Evolutionary conservation across 2,888 invertebrate genomes (phyloP), one percentile per base, ranked within the genome.

Genomic region (Slavum lentiscoides): DNA sequence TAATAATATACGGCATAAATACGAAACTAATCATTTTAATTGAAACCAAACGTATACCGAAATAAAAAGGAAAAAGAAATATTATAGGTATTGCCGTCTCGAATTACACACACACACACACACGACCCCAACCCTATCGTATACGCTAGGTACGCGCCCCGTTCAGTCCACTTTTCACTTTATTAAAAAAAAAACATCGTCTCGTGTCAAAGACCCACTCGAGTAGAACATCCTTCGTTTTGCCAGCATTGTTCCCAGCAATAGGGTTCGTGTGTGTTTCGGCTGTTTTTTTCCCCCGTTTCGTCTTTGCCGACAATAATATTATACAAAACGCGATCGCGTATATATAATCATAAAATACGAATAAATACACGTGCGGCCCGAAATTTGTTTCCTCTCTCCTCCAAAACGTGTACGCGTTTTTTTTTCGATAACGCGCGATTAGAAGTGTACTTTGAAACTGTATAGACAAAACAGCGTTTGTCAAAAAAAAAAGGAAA

Each of bases 21-120:
- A 75, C 58, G 43, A 75, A 75, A 67, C 39, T 67, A 67, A 75
- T 75, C 55, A 23, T 75, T 75, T 75, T 75, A 75, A 75, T 67
- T 59, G 75, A 75, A 67, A 13, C 9, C 67, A 49, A 59, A 75
- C 67, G 75, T 59, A 75, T 39, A 19, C 11, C 30, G 30, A 30
- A 30, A n/a, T n/a, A 30, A 30, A 30, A 4, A 30, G 17, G 2
- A 19, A 66, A 66, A 37, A 39, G 17, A 62, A 74, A 55, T n/a
- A n/a, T n/a, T n/a, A n/a, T 58, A 39, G 43, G 75, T 30, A 59
- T 59, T 59, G 11, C 43, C 75, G 49, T 75, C 43, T 75, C 67
- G 59, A 23, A 43, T 75, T 75, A 75, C 75, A 68, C 75, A 4
- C 21, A 5, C 74, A 11, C 49, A n/a, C 43, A 6, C 11, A 9